phyloP scores from a whole-genome alignment of 2,797 vertebrate genomes.

The Ctenosaura bakeri region DNA sequence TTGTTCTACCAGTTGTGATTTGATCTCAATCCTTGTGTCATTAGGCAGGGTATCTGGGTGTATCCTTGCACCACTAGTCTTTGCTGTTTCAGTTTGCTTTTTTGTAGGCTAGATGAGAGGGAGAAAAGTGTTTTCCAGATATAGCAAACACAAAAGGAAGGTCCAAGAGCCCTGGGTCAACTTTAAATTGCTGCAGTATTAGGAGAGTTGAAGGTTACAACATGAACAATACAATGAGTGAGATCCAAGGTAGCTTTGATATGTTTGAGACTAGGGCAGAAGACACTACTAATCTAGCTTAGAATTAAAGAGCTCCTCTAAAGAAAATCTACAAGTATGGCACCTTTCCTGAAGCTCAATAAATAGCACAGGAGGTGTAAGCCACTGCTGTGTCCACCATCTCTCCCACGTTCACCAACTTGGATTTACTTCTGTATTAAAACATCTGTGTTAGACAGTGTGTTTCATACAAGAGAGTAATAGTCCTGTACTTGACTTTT shows the following conservation, averaged over 20 bases:
- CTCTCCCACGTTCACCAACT: neutral
- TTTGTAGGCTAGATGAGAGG: slow-evolving; percentile 54
- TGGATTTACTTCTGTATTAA: neutral
- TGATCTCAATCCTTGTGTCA: neutral
- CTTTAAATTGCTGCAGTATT: slow-evolving; percentile 71
- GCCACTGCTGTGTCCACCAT: neutral
- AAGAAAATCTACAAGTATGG: too few relatives aligned
- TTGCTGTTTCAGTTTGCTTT: neutral
- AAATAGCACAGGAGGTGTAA: neutral
- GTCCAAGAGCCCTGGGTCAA: slow-evolving; percentile 77
- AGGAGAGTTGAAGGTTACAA: slow-evolving; percentile 50
- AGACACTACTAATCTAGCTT: neutral
- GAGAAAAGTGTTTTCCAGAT: slow-evolving; percentile 78
- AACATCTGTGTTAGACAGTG: neutral
- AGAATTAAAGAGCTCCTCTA: too few relatives aligned
- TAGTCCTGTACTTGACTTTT: neutral
- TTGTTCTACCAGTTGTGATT: neutral
- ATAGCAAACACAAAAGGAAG: slow-evolving; percentile 82
- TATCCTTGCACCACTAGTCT: neutral
- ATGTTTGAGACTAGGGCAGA: neutral
- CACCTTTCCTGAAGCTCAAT: neutral
- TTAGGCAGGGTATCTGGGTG: neutral
- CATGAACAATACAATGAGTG: neutral
- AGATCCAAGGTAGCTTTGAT: neutral
- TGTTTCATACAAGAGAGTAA: neutral